Evolutionary conservation across 2,888 invertebrate genomes (phyloP).

Genomic region (Colletes collaris): DNA sequence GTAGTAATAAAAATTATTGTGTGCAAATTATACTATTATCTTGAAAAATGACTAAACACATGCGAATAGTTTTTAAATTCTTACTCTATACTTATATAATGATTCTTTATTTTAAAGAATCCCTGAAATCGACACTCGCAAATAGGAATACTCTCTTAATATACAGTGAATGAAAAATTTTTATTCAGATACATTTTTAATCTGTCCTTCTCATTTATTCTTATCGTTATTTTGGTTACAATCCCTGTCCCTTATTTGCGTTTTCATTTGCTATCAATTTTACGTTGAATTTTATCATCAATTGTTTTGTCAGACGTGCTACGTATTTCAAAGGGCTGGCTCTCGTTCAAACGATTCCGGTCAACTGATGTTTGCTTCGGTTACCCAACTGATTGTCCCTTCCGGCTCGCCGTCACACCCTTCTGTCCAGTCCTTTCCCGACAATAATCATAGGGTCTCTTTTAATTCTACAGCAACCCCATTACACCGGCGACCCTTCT

Average conservation of each 20-base stretch:
- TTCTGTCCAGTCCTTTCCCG: conserved; percentile 60
- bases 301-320: conserved; percentile 47
- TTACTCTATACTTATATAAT: too few species aligned
- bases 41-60: too few species aligned
- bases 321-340: conserved; percentile 29
- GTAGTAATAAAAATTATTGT: too few species aligned
- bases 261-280: conserved; percentile 32
- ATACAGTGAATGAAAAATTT: too few species aligned
- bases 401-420: conserved; percentile 61
- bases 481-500: conserved; percentile 77
- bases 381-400: conserved; percentile 68
- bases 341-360: conserved; percentile 60
- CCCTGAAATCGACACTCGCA: too few species aligned
- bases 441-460: conserved; percentile 77
- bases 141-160: too few species aligned
- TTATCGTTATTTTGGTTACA: not conserved
- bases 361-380: conserved; percentile 66
- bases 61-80: too few species aligned
- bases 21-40: too few species aligned
- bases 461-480: conserved; percentile 79
- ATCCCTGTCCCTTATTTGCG: not conserved
- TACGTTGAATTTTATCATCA: not conserved
- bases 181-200: too few species aligned
- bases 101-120: too few species aligned
- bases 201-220: too few species aligned